Conservation (phyloP, 2,113 vertebrate species). For the Aegypius monachus region DNA sequence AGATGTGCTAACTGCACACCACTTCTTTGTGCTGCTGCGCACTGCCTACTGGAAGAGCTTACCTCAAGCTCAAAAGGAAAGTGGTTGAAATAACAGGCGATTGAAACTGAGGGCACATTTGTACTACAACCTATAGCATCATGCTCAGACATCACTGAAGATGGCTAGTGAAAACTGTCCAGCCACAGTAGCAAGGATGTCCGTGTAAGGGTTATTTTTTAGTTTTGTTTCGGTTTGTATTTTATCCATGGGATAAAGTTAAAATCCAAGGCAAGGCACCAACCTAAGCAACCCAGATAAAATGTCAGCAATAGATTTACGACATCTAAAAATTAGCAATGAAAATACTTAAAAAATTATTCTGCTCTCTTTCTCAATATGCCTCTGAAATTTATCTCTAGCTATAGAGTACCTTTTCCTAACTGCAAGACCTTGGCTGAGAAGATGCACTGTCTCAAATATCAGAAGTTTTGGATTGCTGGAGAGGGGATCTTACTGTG, state of each 20-base stretch:
- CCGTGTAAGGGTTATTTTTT: background rate
- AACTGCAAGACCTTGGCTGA: background rate
- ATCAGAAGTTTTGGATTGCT: background rate
- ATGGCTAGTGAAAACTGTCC: background rate
- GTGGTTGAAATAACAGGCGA: background rate
- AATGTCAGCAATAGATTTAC: background rate
- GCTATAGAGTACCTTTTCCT: background rate
- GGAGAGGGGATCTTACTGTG: background rate
- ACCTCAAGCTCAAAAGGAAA: background rate
- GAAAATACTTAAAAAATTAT: background rate
- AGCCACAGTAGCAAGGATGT: background rate
- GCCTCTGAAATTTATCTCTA: background rate
- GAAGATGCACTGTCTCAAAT: background rate
- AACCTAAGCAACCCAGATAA: background rate
- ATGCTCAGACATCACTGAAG: background rate
- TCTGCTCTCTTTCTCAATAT: background rate
- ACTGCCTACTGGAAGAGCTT: background rate
- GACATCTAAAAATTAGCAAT: background rate
- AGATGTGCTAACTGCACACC: background rate
- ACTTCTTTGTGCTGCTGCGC: background rate
- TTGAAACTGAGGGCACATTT: background rate
- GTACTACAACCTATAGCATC: background rate
- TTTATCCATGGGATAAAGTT: background rate
- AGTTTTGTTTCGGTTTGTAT: background rate
- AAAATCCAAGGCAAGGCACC: background rate